Base-by-base conservation (phyloP, 1,140 invertebrate genomes). In the Zaprionus inermis region DNA sequence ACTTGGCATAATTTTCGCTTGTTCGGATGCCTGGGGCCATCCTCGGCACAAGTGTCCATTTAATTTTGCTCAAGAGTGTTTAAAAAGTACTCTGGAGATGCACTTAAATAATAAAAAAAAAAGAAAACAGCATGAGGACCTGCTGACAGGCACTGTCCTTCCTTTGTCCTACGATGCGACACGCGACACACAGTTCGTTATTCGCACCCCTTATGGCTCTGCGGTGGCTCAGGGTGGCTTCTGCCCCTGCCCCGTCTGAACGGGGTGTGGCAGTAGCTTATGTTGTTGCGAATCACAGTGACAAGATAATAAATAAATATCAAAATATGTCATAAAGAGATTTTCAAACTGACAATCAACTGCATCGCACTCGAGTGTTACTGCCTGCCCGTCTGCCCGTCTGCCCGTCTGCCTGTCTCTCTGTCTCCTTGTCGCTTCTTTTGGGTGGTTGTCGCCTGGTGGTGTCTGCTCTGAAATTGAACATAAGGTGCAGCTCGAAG, bases 281-380 rank as follows among this genome's bases (percentile, higher is more conserved):
- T 78, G 79, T 78, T 71, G 60, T 81, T 72, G 68, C 64, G 79
- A 91, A 88, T 91, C 82, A 68, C 56, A 78, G 76, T 84, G 88
- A 91, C 88, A 91, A 79, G 83, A 91, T 91, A 91, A 91, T 91
- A 91, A 91, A 91, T 91, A 91, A 91, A 91, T 91, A 91, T 91
- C 76, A 91, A 91, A 91, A 91, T 91, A 85, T 91, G 88, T 91
- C 89, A 91, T 89, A 91, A 84, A 77, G 76, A 76, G 81, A 82
- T 82, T 89, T 88, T 72, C 70, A 32, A 55, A 57, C 57, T 64
- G 54, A 76, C 72, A 75, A 67, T 57, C 57, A 54, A 58, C 49
- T 70, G 60, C 63, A 30, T 28, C 18, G 14, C 52, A 16, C 10
- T 44, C 61, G 20, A 24, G 14, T 34, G 24, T 38, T n/a, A 6